Percentiles rank a stretch among this genome's conserved stretches.
phyloP scores from a whole-genome alignment of 2,797 vertebrate genomes.

The Moxostoma hubbsi region DNA sequence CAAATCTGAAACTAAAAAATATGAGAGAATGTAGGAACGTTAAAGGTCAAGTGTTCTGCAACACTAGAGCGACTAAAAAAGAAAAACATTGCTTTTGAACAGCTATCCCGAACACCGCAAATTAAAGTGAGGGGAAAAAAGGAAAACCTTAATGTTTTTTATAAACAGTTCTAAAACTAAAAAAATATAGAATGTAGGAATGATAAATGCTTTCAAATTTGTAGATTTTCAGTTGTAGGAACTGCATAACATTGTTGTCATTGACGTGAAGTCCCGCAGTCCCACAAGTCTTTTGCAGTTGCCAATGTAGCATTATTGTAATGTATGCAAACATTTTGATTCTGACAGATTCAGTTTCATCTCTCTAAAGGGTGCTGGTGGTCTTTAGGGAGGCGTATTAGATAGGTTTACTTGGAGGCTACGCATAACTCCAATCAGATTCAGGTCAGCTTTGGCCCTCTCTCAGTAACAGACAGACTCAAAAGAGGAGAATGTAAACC shows the following conservation, averaged over 20 bases:
- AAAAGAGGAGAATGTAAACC: conserved; percentile 72
- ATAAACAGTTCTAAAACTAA: not conserved
- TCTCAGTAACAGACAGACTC: conserved; percentile 60
- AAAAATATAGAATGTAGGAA: not conserved
- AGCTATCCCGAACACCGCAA: too few species aligned
- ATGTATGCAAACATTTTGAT: conserved; percentile 7
- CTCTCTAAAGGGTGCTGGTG: conserved; percentile 51
- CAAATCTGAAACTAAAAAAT: too few species aligned
- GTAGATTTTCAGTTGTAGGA: not conserved
- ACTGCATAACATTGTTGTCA: conserved; percentile 41
- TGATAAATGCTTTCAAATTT: not conserved
- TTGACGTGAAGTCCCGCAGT: conserved; percentile 17
- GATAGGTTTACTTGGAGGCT: conserved; percentile 50
- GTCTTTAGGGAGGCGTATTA: conserved; percentile 51
- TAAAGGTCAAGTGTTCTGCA: too few species aligned
- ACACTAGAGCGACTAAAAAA: too few species aligned
- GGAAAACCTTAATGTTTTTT: not conserved
- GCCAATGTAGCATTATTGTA: conserved; percentile 6
- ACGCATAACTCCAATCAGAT: conserved; percentile 71
- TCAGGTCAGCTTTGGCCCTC: conserved; percentile 51
- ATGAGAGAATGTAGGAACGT: too few species aligned
- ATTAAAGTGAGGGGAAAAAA: not conserved
- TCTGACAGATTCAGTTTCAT: conserved; percentile 24
- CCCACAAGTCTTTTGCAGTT: conserved; percentile 24
- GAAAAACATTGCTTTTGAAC: too few species aligned